Evolutionary conservation across 2,113 vertebrate genomes (phyloP), one percentile per base, ranked within the genome.

Genomic region (Phalacrocorax aristotelis): DNA sequence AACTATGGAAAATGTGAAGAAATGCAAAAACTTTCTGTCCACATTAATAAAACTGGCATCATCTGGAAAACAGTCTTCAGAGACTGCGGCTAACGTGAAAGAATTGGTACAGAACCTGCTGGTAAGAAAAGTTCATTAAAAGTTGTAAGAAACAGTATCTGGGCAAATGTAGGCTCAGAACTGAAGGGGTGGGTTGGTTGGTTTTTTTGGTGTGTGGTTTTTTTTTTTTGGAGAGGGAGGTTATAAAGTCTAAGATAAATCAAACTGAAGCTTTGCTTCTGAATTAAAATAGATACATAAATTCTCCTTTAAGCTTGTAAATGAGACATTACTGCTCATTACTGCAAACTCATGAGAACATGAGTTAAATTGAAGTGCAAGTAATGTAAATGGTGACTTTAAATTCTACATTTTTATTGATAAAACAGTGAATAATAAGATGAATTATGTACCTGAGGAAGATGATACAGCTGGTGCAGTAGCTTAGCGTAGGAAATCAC

Each of bases 1-100:
- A 98, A 99, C 99, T 11, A 98, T 99, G 98, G 99, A 99, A 98
- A 99, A 99, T 97, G 99, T 99, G 98, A 99, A 99, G 97, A 99
- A 99, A 97, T 99, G 99, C 97, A 99, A 99, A 98, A 99, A 99
- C 98, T 99, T 99, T 96, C 97, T 99, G 90, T 99, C 99, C 27
- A 99, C 99, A 5, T 95, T 99, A 97, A 99, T 99, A 97, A 99
- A 99, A 97, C 98, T 99, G 97, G 99, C 99, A 36, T 99, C 99
- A 49, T 99, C 98, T 70, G 99, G 99, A 89, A 99, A 99, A 93
- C 99, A 99, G 97, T 99, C 99, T 21, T 96, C 98, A 46, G 99
- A 99, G 97, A 99, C 99, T 8, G 99, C 98, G 0, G 99, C 99
- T 68, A 99, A 98, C 1, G 99, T 99, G 97, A 99, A 99, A 94